These are phyloP conservation scores for Alloscopus bannaensis DNA, from an alignment of 2,888 invertebrate genomes.

Conservation along the genomic window DNA sequence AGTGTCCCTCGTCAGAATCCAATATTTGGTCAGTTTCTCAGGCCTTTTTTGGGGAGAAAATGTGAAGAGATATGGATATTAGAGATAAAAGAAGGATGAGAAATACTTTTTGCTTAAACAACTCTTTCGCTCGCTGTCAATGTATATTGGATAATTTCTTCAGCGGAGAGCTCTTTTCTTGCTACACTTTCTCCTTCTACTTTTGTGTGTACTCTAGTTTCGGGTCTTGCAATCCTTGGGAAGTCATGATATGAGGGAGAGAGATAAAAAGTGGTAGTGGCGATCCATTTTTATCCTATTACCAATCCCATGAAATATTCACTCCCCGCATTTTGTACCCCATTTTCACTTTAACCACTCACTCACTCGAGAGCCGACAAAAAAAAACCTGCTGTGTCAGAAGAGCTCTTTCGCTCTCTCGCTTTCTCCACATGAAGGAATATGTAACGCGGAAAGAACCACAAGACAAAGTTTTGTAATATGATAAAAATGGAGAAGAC, in stretches of 20 bases:
- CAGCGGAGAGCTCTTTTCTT: too few species aligned
- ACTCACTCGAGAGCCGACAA: not conserved
- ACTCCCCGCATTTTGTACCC: constrained; percentile 15
- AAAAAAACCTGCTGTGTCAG: constrained; percentile 12
- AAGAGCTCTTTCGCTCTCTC: too few species aligned
- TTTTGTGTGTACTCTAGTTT: too few species aligned
- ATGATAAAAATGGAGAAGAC: too few species aligned
- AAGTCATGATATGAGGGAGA: too few species aligned
- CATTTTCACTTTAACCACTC: constrained; percentile 1
- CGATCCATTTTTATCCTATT: constrained; percentile 45
- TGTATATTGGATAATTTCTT: not conserved
- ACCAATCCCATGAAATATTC: constrained; percentile 47
- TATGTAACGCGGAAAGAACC: too few species aligned
- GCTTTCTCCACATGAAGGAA: too few species aligned
- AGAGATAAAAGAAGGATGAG: not conserved
- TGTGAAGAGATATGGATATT: not conserved
- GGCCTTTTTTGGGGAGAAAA: constrained; percentile 63
- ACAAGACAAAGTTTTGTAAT: too few species aligned
- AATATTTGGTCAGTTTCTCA: constrained; percentile 53
- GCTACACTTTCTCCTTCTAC: too few species aligned
- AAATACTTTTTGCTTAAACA: too few species aligned
- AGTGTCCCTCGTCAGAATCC: constrained; percentile 55
- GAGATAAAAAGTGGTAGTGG: constrained; percentile 19
- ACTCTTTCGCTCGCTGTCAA: too few species aligned
- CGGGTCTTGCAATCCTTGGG: too few species aligned